Evolutionary conservation across 2,113 vertebrate species (phyloP).

Genomic region (Tachysurus fulvidraco): DNA sequence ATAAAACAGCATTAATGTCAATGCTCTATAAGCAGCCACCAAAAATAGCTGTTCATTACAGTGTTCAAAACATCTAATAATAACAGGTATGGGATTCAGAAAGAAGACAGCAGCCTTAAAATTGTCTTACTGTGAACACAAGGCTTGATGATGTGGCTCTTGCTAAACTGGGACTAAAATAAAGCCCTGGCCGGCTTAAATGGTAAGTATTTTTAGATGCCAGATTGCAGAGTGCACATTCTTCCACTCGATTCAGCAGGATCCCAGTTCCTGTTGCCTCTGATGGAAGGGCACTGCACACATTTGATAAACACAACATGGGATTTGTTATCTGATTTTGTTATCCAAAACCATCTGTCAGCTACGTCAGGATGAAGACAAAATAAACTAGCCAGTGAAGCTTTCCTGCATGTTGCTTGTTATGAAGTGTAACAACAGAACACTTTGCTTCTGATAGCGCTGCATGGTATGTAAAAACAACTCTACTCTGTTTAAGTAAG

Average conservation of each 20-base stretch:
- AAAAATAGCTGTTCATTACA: neutral
- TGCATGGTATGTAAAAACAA: constrained; percentile 39
- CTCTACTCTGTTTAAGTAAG: constrained; percentile 43
- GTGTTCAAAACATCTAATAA: constrained; percentile 51
- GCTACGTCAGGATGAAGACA: constrained; percentile 48
- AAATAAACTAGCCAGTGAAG: constrained; percentile 44
- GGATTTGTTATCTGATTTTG: constrained; percentile 50
- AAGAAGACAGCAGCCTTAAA: constrained; percentile 28
- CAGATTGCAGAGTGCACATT: constrained; percentile 60
- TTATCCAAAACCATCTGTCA: constrained; percentile 42
- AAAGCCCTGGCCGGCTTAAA: constrained; percentile 52
- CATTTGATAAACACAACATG: constrained; percentile 63
- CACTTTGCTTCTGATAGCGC: constrained; percentile 6
- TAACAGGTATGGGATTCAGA: constrained; percentile 40
- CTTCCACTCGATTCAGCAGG: constrained; percentile 64
- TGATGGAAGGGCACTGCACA: constrained; percentile 60
- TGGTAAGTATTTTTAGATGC: constrained; percentile 68
- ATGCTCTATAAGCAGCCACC: constrained; percentile 57
- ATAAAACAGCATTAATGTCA: constrained; percentile 70
- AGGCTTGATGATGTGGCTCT: constrained; percentile 13
- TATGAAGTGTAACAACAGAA: neutral
- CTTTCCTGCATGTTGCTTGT: neutral
- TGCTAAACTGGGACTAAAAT: constrained; percentile 49
- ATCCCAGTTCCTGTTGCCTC: constrained; percentile 64
- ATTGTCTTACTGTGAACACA: constrained; percentile 17